Conservation (phyloP, 2,113 vertebrate genomes). For the Canis aureus region DNA sequence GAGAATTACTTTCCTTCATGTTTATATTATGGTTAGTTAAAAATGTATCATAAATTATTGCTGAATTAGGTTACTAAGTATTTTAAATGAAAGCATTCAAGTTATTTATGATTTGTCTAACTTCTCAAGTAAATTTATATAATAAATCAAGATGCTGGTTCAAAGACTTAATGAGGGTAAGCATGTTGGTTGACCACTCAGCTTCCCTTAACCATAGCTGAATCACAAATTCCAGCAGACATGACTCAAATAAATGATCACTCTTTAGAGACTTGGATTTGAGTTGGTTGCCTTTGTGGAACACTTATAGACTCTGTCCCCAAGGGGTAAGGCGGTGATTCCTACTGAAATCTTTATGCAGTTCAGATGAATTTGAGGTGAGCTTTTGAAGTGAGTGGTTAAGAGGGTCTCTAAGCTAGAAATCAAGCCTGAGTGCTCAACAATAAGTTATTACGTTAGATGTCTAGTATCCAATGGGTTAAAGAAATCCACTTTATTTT, state of each 20-base stretch:
- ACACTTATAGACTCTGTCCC: not conserved
- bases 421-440: not conserved
- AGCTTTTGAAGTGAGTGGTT: not conserved
- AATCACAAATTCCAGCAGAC: constrained; percentile 44
- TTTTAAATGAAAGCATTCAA: constrained; percentile 53
- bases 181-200: not conserved
- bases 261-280: not conserved
- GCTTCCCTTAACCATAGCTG: not conserved
- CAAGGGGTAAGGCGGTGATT: not conserved
- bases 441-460: not conserved
- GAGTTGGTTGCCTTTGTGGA: not conserved
- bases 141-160: constrained; percentile 29
- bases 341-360: not conserved
- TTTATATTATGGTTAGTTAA: constrained; percentile 54
- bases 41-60: constrained; percentile 67
- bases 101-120: constrained; percentile 55
- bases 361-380: not conserved
- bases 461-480: not conserved
- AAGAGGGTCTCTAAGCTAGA: not conserved
- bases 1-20: constrained; percentile 51
- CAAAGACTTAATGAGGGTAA: constrained; percentile 40
- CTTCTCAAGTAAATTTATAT: constrained; percentile 55
- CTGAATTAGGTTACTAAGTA: constrained; percentile 51
- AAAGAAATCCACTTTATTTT: not conserved
- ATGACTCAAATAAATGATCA: not conserved